Base-by-base conservation (phyloP, 2,797 vertebrate genomes). In the Diceros bicornis region DNA sequence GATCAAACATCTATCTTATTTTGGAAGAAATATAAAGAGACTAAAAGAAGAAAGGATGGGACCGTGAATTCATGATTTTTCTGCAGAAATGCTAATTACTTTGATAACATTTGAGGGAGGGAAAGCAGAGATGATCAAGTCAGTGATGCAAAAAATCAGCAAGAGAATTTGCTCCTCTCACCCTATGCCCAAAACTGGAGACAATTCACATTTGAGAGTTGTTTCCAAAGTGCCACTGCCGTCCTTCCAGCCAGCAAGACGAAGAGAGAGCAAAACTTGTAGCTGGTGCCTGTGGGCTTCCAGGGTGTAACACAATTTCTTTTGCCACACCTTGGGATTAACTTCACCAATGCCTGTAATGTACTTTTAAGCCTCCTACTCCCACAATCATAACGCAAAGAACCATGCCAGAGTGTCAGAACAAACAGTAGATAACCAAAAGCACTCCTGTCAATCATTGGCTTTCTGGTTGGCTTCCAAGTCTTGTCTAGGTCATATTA, bases 401-500 rank as follows among this genome's bases (percentile, higher is more conserved):
- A 98, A 96, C 2, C 29, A 34, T 3, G 13, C 50, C 77, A 97
- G 97, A 97, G 96, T 90, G 97, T 97, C 89, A 13, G 59, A 91
- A 98, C 97, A 98, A 98, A 97, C 89, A 96, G 93, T 92, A 98
- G 98, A 96, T 96, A 97, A 96, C 97, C 4, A 0, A 97, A 97
- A 98, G 96, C 97, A 91, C 97, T 96, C 93, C 91, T 81, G 97
- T 97, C 98, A 96, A 98, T 96, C 98, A 96, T 89, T 97, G 69
- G 72, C 94, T 50, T 74, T 93, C 87, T 59, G 68, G 97, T 98
- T 92, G 97, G 95, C 97, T 98, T 98, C 97, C 97, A 94, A 92
- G 98, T 96, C 98, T 98, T 4, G 96, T 98, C 98, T 98, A 98
- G 99, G 99, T 99, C 98, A 96, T 98, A 99, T 99, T 99, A 99